Base-by-base conservation (phyloP, 2,888 invertebrate genomes). In the Lithodes maja region DNA sequence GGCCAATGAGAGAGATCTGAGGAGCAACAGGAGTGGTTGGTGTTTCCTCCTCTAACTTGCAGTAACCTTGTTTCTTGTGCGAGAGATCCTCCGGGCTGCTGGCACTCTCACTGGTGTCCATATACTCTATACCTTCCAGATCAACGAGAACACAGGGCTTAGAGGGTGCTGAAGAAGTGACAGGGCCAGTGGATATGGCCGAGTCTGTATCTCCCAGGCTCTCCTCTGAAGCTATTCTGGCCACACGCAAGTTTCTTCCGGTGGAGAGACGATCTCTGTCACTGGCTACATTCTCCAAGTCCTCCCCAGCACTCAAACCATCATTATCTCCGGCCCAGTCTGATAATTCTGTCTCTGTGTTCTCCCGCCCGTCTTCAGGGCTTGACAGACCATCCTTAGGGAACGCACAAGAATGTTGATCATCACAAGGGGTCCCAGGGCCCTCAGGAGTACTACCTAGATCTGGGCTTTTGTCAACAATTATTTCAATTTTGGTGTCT, bases 181-280 rank as follows among this genome's bases (percentile, higher is more conserved):
- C 82, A n/a, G 81, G 82, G n/a, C 83, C 86, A n/a, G 88, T 81
- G 5, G 91, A 91, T 1, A 88, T 87, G 49, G 90, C 90, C 0
- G 91, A 91, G 71, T 91, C 91, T 7, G 89, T 86, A 55, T 91
- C 91, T 5, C 91, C 91, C 1, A 91, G 86, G 49, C 91, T 91
- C 68, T 91, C 91, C 82, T 83, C 86, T 1, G 91, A 91, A 12
- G 91, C 91, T 33, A 90, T 90, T 52, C 91, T 83, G 15, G 91
- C 90, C n/a, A 90, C 74, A 15, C 78, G 77, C 3, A 33, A 77
- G 0, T 49, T 53, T 5, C 50, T 33, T 15, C 75, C 52, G 15
- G 69, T 81, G 1, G 53, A 68, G 9, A 74, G 75, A 12, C 84
- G 54, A 17, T 81, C 77, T 17, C 74, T 54, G 49, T 89, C 77